Evolutionary conservation across 2,888 invertebrate species (phyloP), one percentile per base, ranked within the genome.

Genomic region (Halictus ligatus): DNA sequence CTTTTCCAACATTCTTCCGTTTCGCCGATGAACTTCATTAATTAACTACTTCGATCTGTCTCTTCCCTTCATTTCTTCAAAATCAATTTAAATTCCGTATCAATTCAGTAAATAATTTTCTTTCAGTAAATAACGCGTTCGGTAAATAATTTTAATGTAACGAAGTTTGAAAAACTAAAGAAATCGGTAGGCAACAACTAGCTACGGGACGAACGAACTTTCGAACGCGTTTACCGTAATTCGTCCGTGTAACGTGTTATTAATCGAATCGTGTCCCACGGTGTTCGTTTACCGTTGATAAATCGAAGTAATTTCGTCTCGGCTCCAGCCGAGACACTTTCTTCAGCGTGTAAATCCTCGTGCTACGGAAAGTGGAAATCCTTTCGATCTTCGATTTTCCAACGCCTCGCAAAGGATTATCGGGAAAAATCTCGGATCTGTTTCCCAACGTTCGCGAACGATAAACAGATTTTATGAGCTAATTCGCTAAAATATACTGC

Each of bases 201-300:
- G 54, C 40, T 73, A 48, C 76, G 67, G 58, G 58, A 76, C 48
- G 25, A 71, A 80, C 75, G 69, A 82, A 72, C 54, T 78, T 84
- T 83, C 75, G 46, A 83, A 75, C 72, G 78, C 46, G 25, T 83
- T 84, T 64, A 78, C 78, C 75, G 60, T 78, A 83, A 78, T 75
- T 75, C 64, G 13, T 43, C 76, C 58, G 46, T 58, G 29, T 10
- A 78, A 78, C 60, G 54, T 50, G 50, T 64, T 75, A 64, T 64
- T 72, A 83, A 83, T 78, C 58, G 67, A 35, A 78, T 15, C 35
- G 35, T 4, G 67, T 40, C 25, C 40, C 35, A 74, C 29, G 54
- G 12, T 29, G 10, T 48, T 50, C n/a, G 48, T 29, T 73, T 10
- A 18, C 2, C 46, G 25, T 25, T 43, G 15, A 79, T 35, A 78